These are phyloP conservation scores for Alloscopus bannaensis DNA, from an alignment of 2,888 invertebrate species.

Conservation along the genomic window DNA sequence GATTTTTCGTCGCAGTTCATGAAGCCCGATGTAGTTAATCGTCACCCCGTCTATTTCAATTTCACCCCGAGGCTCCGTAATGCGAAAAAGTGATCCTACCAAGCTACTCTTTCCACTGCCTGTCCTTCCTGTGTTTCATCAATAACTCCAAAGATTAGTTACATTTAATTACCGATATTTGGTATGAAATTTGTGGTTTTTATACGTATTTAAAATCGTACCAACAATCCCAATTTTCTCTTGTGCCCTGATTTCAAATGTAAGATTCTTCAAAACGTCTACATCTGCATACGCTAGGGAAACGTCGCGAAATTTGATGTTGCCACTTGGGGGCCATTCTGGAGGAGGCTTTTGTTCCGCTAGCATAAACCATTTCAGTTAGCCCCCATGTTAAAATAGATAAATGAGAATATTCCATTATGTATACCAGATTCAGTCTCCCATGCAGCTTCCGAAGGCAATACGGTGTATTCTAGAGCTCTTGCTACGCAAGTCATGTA, in stretches of 20 bases:
- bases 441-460: constrained; percentile 76
- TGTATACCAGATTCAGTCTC: constrained; percentile 72
- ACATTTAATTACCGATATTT: no score
- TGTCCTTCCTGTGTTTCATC: constrained; percentile 81
- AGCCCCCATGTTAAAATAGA: not conserved
- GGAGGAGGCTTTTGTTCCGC: constrained; percentile 74
- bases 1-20: constrained; percentile 86
- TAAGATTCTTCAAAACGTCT: constrained; percentile 75
- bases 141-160: constrained; percentile 88
- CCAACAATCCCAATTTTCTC: constrained; percentile 72
- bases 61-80: constrained; percentile 90
- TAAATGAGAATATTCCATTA: not conserved
- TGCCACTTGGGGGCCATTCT: constrained; percentile 76
- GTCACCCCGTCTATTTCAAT: constrained; percentile 89
- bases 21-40: constrained; percentile 76
- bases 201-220: no score
- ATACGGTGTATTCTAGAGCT: constrained; percentile 77
- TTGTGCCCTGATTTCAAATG: constrained; percentile 74
- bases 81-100: constrained; percentile 90
- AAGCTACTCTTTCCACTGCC: constrained; percentile 85
- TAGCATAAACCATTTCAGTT: not conserved
- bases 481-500: constrained; percentile 84
- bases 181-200: no score
- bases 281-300: constrained; percentile 75
- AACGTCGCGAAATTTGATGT: constrained; percentile 71